Conservation (phyloP, 2,797 vertebrate genomes). For the Characodon lateralis region DNA sequence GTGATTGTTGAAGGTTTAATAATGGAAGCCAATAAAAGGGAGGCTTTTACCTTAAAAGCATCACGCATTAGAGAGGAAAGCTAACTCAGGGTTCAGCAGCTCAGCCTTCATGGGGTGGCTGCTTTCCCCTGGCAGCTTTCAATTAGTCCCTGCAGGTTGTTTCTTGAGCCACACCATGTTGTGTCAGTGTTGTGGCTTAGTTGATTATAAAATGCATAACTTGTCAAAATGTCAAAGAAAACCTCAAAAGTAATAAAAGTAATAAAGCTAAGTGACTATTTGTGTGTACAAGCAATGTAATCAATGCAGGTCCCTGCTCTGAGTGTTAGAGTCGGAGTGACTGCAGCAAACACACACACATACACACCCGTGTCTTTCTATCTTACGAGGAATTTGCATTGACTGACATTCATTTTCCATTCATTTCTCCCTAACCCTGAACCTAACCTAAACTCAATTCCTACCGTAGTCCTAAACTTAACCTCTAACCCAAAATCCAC, state of each 20-base stretch:
- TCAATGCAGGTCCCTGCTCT: not conserved
- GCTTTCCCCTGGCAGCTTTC: constrained; percentile 19
- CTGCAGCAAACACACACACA: not conserved
- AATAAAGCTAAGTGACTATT: not conserved
- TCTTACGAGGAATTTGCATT: no score
- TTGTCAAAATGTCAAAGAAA: constrained; percentile 5
- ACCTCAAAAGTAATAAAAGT: not conserved
- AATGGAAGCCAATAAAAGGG: constrained; percentile 5
- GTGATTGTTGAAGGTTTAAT: not conserved
- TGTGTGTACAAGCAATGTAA: not conserved
- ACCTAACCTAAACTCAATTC: no score
- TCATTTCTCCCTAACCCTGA: no score
- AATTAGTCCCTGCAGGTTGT: constrained; percentile 22
- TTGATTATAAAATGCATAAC: constrained; percentile 5
- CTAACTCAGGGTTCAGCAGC: constrained; percentile 10
- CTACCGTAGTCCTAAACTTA: no score
- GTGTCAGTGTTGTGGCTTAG: constrained; percentile 1
- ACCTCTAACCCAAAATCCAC: no score
- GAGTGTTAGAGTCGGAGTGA: not conserved
- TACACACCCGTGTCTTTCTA: no score
- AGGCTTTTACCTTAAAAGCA: constrained; percentile 4
- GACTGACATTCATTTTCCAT: no score
- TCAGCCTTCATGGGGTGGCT: not conserved
- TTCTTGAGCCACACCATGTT: constrained; percentile 7
- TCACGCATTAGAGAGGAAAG: constrained; percentile 9